These are phyloP conservation scores for Plestiodon gilberti DNA, from an alignment of 2,113 vertebrate genomes.

Conservation along the genomic window DNA sequence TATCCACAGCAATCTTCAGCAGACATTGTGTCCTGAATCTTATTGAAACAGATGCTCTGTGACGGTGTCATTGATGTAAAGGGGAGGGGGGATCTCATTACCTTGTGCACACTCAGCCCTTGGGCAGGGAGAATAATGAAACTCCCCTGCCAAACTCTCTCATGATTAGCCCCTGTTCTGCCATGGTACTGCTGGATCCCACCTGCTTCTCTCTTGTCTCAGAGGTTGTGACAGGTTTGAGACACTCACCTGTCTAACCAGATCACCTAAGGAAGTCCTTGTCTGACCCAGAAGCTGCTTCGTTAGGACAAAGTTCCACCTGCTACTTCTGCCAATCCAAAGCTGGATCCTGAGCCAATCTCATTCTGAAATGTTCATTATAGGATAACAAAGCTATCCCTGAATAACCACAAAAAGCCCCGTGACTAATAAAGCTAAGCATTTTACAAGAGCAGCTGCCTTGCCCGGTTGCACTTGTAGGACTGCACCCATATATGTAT, in stretches of 20 bases:
- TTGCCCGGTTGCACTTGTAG: too few relatives aligned
- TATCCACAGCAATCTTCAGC: conserved; percentile 42
- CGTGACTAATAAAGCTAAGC: too few relatives aligned
- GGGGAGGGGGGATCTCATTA: not conserved
- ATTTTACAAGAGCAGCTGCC: too few relatives aligned
- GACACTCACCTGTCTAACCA: not conserved
- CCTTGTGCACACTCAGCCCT: not conserved
- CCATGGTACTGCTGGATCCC: not conserved
- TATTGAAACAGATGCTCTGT: not conserved
- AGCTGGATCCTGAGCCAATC: too few relatives aligned
- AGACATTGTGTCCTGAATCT: conserved; percentile 25
- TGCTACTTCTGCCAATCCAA: too few relatives aligned
- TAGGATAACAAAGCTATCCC: too few relatives aligned
- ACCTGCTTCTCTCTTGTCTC: not conserved
- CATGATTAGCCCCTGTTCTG: not conserved
- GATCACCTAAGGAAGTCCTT: not conserved
- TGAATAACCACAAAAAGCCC: too few relatives aligned
- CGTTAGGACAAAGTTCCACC: not conserved
- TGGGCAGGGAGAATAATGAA: not conserved
- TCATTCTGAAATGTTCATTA: too few relatives aligned
- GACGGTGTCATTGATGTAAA: not conserved
- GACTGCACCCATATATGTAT: too few relatives aligned
- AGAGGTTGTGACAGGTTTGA: not conserved
- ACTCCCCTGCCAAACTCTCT: not conserved
- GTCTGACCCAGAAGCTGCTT: not conserved